Evolutionary conservation across 2,797 vertebrate genomes (phyloP).

Genomic region (Lutjanus campechanus): DNA sequence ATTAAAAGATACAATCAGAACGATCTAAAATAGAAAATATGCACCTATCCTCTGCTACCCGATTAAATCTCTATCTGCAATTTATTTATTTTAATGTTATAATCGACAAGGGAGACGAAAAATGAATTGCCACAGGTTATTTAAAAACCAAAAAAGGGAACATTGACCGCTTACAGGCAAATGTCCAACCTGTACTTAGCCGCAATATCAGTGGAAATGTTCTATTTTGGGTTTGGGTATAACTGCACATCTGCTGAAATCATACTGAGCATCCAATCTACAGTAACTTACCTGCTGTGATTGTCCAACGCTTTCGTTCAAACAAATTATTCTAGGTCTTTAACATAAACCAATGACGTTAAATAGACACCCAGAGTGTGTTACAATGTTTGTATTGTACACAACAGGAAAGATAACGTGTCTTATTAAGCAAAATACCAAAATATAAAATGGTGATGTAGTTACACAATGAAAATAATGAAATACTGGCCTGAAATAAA

Average conservation of each 20-base stretch:
- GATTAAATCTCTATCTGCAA: slow-evolving; percentile 5
- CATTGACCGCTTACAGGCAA: slow-evolving; percentile 4
- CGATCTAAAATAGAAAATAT: slow-evolving; percentile 17
- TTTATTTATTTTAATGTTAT: slow-evolving; percentile 13
- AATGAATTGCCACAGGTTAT: slow-evolving; percentile 9
- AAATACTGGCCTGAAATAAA: not conserved
- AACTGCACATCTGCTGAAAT: not conserved
- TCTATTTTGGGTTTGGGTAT: not conserved
- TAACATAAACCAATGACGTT: not conserved
- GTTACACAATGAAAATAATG: not conserved
- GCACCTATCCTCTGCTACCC: slow-evolving; percentile 9
- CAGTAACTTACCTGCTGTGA: not conserved
- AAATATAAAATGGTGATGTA: not conserved
- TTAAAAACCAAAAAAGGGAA: slow-evolving; percentile 5
- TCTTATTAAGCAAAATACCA: slow-evolving; percentile 1
- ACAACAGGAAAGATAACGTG: slow-evolving; percentile 6
- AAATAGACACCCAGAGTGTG: too few species aligned
- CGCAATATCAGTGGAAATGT: slow-evolving; percentile 8
- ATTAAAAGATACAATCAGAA: slow-evolving; percentile 8
- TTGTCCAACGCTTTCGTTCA: slow-evolving; percentile 4
- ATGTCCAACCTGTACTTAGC: not conserved
- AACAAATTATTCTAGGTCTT: slow-evolving; percentile 6
- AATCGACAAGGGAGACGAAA: slow-evolving; percentile 22
- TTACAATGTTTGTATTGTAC: slow-evolving; percentile 23
- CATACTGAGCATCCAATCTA: not conserved